Evolutionary conservation across 1,140 invertebrate species (phyloP).

Genomic region (Teleogryllus occipitalis): DNA sequence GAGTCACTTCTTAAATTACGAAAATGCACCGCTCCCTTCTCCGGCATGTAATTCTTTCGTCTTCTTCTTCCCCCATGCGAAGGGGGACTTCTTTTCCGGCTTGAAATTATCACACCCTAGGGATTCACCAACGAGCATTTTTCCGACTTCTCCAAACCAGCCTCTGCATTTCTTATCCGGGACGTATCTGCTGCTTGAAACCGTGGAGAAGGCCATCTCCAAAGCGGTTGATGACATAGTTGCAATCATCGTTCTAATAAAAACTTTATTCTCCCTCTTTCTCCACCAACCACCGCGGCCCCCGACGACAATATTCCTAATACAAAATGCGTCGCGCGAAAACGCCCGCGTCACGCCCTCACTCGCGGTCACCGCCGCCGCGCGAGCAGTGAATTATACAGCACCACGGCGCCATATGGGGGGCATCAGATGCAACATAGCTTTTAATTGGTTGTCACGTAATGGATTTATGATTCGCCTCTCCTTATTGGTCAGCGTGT

Average conservation of each 20-base stretch:
- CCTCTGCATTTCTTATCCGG: background rate
- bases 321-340: too few relatives aligned
- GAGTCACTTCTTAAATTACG: background rate
- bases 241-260: background rate
- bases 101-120: background rate
- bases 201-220: background rate
- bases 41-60: background rate
- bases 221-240: background rate
- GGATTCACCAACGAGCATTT: background rate
- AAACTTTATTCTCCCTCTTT: background rate
- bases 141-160: background rate
- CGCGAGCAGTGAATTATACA: background rate
- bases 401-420: background rate
- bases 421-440: background rate
- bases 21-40: background rate
- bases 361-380: too few relatives aligned
- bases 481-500: constrained; percentile 3
- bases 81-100: background rate
- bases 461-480: background rate
- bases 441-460: constrained; percentile 4
- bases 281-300: too few relatives aligned
- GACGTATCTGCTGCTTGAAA: background rate
- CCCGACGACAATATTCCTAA: too few relatives aligned
- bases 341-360: too few relatives aligned
- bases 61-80: background rate